These are phyloP conservation scores for Apostichopus californicus DNA, from an alignment of 35 echinoderm and acorn worm species.

Conservation along the genomic window DNA sequence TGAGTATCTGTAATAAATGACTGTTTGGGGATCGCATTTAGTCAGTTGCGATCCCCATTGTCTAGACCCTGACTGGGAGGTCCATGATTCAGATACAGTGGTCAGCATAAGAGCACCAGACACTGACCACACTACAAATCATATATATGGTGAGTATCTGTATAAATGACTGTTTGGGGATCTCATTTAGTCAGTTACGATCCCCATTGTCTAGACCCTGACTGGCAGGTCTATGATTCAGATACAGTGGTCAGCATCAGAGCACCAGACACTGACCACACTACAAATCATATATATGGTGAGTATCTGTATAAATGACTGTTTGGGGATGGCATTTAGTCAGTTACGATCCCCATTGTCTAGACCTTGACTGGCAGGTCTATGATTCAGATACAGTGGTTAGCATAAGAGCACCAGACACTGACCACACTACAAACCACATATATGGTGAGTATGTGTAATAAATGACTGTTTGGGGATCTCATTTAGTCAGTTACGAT, in stretches of 20 bases:
- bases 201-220: neutral
- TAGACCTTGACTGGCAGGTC: conserved; percentile 67
- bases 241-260: neutral
- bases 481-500: neutral
- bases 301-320: neutral
- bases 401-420: neutral
- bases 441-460: conserved; percentile 9
- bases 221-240: conserved; percentile 59
- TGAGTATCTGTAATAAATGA: neutral
- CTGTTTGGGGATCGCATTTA: neutral
- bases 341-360: neutral
- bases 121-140: conserved; percentile 42
- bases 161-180: neutral
- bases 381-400: neutral
- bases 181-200: neutral
- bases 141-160: conserved; percentile 14
- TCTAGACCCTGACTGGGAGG: conserved; percentile 63
- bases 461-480: neutral
- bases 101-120: neutral
- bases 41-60: neutral
- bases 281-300: conserved; percentile 47
- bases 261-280: conserved; percentile 26
- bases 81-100: neutral
- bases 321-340: neutral
- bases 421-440: conserved; percentile 49